Evolutionary conservation across 2,888 invertebrate genomes (phyloP), one percentile per base, ranked within the genome.

Genomic region (Oxytorus armatus): DNA sequence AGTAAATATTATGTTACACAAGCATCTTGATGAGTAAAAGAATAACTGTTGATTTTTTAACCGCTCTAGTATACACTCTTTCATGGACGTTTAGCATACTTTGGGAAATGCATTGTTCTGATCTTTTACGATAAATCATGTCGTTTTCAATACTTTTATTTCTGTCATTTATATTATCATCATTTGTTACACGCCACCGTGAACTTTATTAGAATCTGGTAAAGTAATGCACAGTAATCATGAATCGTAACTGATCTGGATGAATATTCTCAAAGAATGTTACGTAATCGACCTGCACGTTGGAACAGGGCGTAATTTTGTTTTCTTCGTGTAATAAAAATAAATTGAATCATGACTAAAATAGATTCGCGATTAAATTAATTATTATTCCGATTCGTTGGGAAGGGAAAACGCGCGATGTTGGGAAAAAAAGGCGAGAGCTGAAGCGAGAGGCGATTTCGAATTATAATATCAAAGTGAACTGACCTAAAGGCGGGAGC

Each of bases 401-500:
- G 5, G 44, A 61, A 44, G 36, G 21, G 8, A 10, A 66, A 36
- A 23, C 51, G 73, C 25, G 77, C 63, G 68, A 77, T 44, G 82
- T 66, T 39, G 65, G 11, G 42, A 33, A 69, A 21, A 39, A 47
- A 29, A 18, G 8, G 29, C 18, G 66, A 47, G n/a, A 70, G 10
- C 10, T 11, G 23, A 39, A 61, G 63, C 47, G 33, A 66, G 68
- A 49, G 18, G 29, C 0, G 3, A 11, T 33, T 72, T 63, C 16
- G 33, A 66, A 63, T 76, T 63, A 53, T 39, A 70, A 70, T 66
- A 70, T 70, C 42, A 72, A 76, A 76, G 47, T 55, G 49, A 74
- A 89, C 90, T 87, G 85, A 89, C 89, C 90, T 89, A 88, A 90
- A 90, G 72, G 82, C 81, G 77, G 90, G 91, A 76, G 89, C 86